phyloP scores from a whole-genome alignment of 2,888 invertebrate genomes.

The Dicycla oo region DNA sequence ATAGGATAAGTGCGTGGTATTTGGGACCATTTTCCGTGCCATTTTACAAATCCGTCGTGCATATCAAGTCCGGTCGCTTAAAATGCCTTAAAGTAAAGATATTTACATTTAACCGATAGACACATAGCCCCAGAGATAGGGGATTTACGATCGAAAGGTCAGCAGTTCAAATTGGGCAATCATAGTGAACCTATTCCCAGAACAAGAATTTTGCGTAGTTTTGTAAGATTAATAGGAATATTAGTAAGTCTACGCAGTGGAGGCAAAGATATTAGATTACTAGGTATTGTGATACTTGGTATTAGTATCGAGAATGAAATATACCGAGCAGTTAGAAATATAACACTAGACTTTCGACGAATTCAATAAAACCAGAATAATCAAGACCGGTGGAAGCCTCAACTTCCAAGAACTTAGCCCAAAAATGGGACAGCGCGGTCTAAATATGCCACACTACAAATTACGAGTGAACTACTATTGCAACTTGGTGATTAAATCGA shows the following conservation, averaged over 20 bases:
- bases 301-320: conserved; percentile 35
- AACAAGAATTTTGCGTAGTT: conserved; percentile 60
- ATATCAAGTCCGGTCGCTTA: conserved; percentile 58
- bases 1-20: conserved; percentile 54
- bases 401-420: conserved; percentile 15
- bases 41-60: conserved; percentile 64
- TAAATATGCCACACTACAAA: conserved; percentile 42
- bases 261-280: conserved; percentile 55
- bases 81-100: conserved; percentile 59
- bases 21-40: conserved; percentile 55
- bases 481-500: conserved; percentile 40
- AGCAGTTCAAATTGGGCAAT: conserved; percentile 64
- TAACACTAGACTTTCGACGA: conserved; percentile 4
- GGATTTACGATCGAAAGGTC: conserved; percentile 66
- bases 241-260: conserved; percentile 54
- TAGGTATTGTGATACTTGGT: conserved; percentile 40
- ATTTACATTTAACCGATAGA: conserved; percentile 64
- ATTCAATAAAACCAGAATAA: conserved; percentile 25
- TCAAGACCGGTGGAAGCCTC: conserved; percentile 7
- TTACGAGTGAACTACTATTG: conserved; percentile 23
- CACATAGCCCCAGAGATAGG: conserved; percentile 57
- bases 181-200: conserved; percentile 59
- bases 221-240: conserved; percentile 57
- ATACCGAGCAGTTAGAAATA: conserved; percentile 24
- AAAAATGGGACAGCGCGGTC: conserved; percentile 40